Evolutionary conservation across 2,888 invertebrate genomes (phyloP).

Genomic region (Biston stratarius): DNA sequence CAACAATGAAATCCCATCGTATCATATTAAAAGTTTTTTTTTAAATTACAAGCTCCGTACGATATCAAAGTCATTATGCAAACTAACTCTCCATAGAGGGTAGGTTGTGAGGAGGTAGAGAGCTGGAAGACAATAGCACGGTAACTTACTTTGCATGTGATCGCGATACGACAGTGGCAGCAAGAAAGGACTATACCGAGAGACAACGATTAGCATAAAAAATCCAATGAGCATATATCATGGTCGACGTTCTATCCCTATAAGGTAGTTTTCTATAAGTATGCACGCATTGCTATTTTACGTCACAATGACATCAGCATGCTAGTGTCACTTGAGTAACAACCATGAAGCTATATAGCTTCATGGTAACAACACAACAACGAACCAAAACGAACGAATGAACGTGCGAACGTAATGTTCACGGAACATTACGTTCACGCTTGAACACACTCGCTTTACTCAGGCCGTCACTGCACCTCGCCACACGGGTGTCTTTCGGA

Average conservation of each 20-base stretch:
- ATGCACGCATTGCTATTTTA: too few species aligned
- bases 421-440: too few species aligned
- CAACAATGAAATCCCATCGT: too few species aligned
- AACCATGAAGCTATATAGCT: too few species aligned
- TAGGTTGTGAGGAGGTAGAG: not conserved
- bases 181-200: not conserved
- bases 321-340: too few species aligned
- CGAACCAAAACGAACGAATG: too few species aligned
- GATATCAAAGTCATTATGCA: slow-evolving; percentile 21
- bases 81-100: slow-evolving; percentile 3
- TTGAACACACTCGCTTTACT: too few species aligned
- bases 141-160: slow-evolving; percentile 20
- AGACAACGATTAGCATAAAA: slow-evolving; percentile 1
- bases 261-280: not conserved
- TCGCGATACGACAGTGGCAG: not conserved
- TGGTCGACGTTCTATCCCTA: not conserved
- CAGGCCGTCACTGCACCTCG: too few species aligned
- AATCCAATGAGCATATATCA: slow-evolving; percentile 3
- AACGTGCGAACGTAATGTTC: too few species aligned
- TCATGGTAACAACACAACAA: too few species aligned
- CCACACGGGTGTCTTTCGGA: too few species aligned
- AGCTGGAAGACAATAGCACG: slow-evolving; percentile 6
- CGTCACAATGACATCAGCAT: too few species aligned
- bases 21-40: not conserved
- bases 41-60: not conserved